Evolutionary conservation across 2,797 vertebrate genomes (phyloP).

Genomic region (Melanotaenia parkinsoni): DNA sequence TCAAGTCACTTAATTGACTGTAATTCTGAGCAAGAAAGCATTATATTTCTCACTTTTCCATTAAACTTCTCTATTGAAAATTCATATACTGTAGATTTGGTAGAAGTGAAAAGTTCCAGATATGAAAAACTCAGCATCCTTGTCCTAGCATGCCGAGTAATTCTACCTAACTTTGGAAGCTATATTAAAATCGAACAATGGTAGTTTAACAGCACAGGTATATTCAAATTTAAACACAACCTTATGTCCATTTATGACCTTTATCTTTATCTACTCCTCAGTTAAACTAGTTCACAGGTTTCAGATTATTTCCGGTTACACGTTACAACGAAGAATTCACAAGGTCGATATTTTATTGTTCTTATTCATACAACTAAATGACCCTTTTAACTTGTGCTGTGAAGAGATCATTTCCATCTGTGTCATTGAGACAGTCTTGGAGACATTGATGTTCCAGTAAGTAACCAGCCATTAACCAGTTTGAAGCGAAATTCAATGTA

Average conservation of each 20-base stretch:
- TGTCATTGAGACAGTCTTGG: too few relatives aligned
- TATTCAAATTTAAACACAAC: neutral
- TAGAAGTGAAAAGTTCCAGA: neutral
- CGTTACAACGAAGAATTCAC: neutral
- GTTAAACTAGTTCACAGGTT: neutral
- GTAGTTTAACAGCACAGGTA: neutral
- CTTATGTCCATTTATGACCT: neutral
- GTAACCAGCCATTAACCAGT: too few relatives aligned
- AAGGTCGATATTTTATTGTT: neutral
- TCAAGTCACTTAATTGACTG: too few relatives aligned
- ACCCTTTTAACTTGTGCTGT: neutral
- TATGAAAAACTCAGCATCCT: neutral
- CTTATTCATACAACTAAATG: neutral
- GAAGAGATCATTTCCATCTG: neutral
- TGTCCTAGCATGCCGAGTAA: neutral
- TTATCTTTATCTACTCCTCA: neutral
- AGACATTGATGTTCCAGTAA: too few relatives aligned
- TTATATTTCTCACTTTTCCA: too few relatives aligned
- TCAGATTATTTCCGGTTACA: neutral
- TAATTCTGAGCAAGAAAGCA: too few relatives aligned
- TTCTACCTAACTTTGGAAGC: neutral
- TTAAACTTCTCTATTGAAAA: too few relatives aligned
- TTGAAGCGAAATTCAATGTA: too few relatives aligned
- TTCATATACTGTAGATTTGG: too few relatives aligned
- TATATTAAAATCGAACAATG: neutral